Percentiles rank a stretch among this genome's conserved stretches.
These are phyloP conservation scores for Echeneis naucrates DNA, from an alignment of 2,797 vertebrate genomes.

Conservation along the genomic window DNA sequence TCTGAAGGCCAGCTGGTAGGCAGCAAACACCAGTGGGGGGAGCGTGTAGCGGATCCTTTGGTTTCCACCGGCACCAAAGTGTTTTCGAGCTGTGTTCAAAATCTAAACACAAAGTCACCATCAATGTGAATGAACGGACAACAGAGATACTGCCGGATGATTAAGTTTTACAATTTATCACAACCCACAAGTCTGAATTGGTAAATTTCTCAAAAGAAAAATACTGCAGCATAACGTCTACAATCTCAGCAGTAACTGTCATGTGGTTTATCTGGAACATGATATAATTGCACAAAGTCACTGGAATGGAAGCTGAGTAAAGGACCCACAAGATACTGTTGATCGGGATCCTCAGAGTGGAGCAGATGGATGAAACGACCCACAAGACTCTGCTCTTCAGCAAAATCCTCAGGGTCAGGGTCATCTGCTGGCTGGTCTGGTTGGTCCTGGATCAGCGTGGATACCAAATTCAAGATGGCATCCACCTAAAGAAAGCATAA, in stretches of 20 bases:
- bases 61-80: constrained; percentile 98
- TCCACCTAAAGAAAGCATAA: constrained; percentile 87
- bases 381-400: constrained; percentile 98
- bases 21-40: constrained; percentile 95
- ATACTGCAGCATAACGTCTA: background rate
- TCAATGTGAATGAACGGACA: constrained; percentile 1
- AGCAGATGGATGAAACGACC: constrained; percentile 97
- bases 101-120: constrained; percentile 82
- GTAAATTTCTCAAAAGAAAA: background rate
- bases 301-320: background rate
- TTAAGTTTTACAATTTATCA: background rate
- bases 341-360: constrained; percentile 95
- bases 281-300: background rate
- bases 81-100: constrained; percentile 96
- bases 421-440: constrained; percentile 97
- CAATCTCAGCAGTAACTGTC: background rate
- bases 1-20: constrained; percentile 96
- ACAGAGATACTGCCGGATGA: background rate
- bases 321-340: constrained; percentile 91
- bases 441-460: constrained; percentile 97
- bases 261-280: background rate
- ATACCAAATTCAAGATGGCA: constrained; percentile 94
- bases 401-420: constrained; percentile 97
- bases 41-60: constrained; percentile 96
- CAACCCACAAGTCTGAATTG: background rate